Evolutionary conservation across 2,888 invertebrate genomes (phyloP), one percentile per base, ranked within the genome.

Genomic region (Apamea anceps): DNA sequence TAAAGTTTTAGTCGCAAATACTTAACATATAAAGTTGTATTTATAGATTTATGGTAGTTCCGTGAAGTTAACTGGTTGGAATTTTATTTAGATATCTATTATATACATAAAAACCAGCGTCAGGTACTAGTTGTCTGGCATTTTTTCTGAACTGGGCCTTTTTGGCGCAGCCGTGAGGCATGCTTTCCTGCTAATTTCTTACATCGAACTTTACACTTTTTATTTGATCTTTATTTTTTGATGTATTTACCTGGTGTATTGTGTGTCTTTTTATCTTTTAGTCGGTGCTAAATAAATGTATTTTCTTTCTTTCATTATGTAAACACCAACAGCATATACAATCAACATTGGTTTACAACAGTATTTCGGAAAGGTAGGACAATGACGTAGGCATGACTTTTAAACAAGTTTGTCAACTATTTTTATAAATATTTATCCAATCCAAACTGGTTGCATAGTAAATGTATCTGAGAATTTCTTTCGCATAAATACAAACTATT

Each of bases 391-490:
- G n/a, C 21, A 54, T 54, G 54, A 8, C 57, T 60, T 5, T n/a
- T 60, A n/a, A 60, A 60, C 57, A n/a, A n/a, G n/a, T n/a, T n/a
- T 60, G 57, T 12, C n/a, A 72, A 81, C 57, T 66, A 81, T 63
- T 62, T 42, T 37, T 32, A 87, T 87, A 75, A 81, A 85, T 74
- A 85, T 87, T 66, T 21, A 85, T 72, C 4, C 37, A 15, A 77
- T 78, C 57, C 42, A 77, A 88, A 89, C 81, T 63, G 79, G 84
- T 87, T 87, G 42, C 54, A 57, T 65, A 72, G 79, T 75, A 83
- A 81, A 87, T 80, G 74, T 79, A 73, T 80, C 13, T 65, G 54
- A 80, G 60, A 84, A 83, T 88, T 88, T 89, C 86, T 88, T 88
- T 88, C 88, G 88, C 81, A 75, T 88, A 77, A 77, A 81, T 84